Evolutionary conservation across 2,888 invertebrate species (phyloP).

Genomic region (Lysandra coridon): DNA sequence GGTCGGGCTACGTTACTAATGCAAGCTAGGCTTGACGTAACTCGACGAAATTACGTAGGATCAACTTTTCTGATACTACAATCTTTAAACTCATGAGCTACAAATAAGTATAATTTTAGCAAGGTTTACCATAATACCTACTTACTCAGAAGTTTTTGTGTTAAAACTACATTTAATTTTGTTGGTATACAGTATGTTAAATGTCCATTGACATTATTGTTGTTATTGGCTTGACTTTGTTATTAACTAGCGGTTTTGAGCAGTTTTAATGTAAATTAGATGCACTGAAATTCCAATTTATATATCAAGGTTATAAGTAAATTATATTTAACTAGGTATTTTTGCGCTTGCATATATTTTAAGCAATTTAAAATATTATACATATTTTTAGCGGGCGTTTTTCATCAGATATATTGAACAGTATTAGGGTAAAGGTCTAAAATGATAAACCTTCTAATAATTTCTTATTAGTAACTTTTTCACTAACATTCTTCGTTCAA

Average conservation of each 20-base stretch:
- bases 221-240: neutral
- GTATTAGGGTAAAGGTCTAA: neutral
- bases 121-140: neutral
- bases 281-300: neutral
- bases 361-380: neutral
- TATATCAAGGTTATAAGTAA: neutral
- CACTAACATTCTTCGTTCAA: no score
- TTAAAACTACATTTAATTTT: neutral
- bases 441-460: neutral
- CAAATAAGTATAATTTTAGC: neutral
- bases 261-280: neutral
- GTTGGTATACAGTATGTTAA: conserved; percentile 8
- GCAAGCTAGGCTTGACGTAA: no score
- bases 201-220: neutral
- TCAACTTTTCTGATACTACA: no score
- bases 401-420: neutral
- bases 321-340: neutral
- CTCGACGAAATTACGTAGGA: no score
- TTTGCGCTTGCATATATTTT: neutral
- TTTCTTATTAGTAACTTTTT: no score
- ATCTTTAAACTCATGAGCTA: neutral
- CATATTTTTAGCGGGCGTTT: neutral
- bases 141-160: neutral
- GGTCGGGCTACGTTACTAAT: no score
- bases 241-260: neutral